phyloP scores from a whole-genome alignment of 1,140 invertebrate species.

The Oscheius sp. region DNA sequence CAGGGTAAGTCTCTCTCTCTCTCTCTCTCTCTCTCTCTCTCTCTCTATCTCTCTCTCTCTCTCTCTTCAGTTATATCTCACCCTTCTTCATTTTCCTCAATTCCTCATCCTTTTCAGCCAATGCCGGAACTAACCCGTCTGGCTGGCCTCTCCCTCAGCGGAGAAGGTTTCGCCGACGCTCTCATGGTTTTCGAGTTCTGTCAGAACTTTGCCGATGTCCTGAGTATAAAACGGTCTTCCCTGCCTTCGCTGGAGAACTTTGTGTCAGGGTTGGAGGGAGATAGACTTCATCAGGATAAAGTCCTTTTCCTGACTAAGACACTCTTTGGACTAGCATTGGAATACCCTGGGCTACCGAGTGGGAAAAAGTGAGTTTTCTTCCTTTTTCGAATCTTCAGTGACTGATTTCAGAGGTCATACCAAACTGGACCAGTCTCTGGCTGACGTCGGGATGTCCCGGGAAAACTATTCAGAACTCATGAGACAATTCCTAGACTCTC shows the following conservation, averaged over 20 bases:
- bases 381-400: not conserved
- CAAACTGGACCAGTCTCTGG: constrained; percentile 11
- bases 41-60: not conserved
- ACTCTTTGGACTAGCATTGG: constrained; percentile 18
- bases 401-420: not conserved
- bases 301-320: constrained; percentile 8
- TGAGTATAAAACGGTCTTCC: constrained; percentile 20
- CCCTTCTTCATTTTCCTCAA: too few species aligned
- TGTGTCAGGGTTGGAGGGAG: constrained; percentile 11
- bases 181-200: constrained; percentile 30
- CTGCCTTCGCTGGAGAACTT: constrained; percentile 13
- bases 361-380: constrained; percentile 16
- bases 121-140: constrained; percentile 19
- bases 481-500: not conserved
- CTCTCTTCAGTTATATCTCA: too few species aligned
- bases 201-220: constrained; percentile 32
- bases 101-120: not conserved
- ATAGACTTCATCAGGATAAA: not conserved
- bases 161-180: constrained; percentile 25
- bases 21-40: not conserved
- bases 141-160: not conserved
- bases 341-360: constrained; percentile 23
- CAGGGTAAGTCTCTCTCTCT: not conserved
- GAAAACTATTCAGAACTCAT: constrained; percentile 32
- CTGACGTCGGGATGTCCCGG: constrained; percentile 16